Conservation (phyloP, 2,113 vertebrate genomes). For the Cyanoramphus novaezelandiae region DNA sequence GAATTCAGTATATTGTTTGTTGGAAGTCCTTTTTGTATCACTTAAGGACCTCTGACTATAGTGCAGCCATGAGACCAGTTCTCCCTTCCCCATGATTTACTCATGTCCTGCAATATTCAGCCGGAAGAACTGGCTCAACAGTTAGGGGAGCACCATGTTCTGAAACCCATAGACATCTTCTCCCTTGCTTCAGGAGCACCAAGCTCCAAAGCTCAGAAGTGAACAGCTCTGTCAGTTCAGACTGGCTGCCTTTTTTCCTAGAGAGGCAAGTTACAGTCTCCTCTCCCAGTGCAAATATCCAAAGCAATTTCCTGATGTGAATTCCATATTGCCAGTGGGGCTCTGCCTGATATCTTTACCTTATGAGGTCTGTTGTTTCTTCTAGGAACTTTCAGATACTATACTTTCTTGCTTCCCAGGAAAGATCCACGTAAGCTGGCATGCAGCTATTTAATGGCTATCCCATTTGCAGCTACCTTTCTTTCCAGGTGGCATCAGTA, state of each 20-base stretch:
- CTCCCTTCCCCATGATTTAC: background rate
- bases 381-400: slow-evolving; percentile 32
- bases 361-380: background rate
- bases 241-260: background rate
- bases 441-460: slow-evolving; percentile 20
- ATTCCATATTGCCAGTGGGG: background rate
- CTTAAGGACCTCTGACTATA: background rate
- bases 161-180: background rate
- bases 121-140: background rate
- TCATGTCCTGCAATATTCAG: accelerated
- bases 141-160: accelerated
- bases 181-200: accelerated
- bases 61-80: background rate
- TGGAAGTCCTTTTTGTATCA: background rate
- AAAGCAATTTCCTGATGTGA: background rate
- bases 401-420: background rate
- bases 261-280: background rate
- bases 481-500: slow-evolving; percentile 37
- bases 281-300: background rate
- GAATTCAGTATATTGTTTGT: background rate
- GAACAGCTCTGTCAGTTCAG: accelerated
- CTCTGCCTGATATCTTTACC: slow-evolving; percentile 23
- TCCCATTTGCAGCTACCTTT: slow-evolving; percentile 27
- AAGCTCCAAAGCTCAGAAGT: background rate
- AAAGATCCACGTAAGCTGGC: slow-evolving; percentile 7